Percentiles rank a stretch among this genome's conserved stretches.
Evolutionary conservation across 2,113 vertebrate species (phyloP).

Genomic region (Salvelinus sp.): DNA sequence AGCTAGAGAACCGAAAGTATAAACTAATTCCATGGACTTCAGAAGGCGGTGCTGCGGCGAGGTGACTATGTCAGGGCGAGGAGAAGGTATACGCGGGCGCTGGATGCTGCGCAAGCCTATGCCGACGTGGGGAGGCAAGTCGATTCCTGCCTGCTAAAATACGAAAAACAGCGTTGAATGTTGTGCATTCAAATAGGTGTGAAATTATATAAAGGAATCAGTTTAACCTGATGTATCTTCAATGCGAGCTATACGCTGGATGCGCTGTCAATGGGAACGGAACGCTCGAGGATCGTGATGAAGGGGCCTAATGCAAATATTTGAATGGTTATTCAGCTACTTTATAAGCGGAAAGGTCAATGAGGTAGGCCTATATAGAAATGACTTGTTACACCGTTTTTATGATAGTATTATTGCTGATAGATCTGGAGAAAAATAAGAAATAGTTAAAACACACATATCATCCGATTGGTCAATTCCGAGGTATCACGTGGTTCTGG

Average conservation of each 20-base stretch:
- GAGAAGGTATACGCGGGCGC: constrained; percentile 35
- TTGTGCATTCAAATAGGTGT: not conserved
- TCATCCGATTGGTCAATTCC: constrained; percentile 62
- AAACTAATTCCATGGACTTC: constrained; percentile 78
- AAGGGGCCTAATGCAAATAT: not conserved
- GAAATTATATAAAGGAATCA: not conserved
- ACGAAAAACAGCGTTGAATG: not conserved
- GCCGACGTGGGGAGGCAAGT: constrained; percentile 22
- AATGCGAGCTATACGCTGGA: not conserved
- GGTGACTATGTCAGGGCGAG: constrained; percentile 26
- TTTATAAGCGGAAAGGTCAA: constrained; percentile 23
- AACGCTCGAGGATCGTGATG: not conserved
- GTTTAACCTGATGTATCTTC: not conserved
- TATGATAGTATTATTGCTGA: constrained; percentile 46
- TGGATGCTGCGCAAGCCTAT: constrained; percentile 52
- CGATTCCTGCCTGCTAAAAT: not conserved
- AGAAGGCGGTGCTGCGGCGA: constrained; percentile 30
- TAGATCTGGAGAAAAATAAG: constrained; percentile 50
- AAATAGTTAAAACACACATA: constrained; percentile 66
- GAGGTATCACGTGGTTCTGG: constrained; percentile 65
- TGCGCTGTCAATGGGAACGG: not conserved
- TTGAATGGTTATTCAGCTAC: constrained; percentile 10
- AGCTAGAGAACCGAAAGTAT: constrained; percentile 99
- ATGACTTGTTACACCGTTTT: constrained; percentile 37
- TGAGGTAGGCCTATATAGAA: not conserved